Base-by-base conservation (phyloP, 2,113 vertebrate species). In the Arvicanthis niloticus region DNA sequence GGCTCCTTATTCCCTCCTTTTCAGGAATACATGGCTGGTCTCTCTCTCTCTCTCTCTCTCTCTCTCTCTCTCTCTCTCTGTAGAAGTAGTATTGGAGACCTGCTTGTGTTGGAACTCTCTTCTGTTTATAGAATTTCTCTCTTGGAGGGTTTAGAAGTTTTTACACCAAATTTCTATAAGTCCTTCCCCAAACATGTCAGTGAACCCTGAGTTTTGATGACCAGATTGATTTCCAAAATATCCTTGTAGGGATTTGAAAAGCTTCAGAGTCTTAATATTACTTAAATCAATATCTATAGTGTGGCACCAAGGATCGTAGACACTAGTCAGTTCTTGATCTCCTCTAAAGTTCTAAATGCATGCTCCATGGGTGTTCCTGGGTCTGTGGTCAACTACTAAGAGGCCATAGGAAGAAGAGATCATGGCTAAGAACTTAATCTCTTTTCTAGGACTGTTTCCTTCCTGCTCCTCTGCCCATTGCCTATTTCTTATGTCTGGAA, bases 301-400 rank as follows among this genome's bases (percentile, higher is more conserved):
- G 73, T 92, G 60, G 22, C 65, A 26, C n/a, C n/a, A 56, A 60
- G 34, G 60, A 62, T 75, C 40, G 45, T 85, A 48, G 73, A 42
- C 15, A 51, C 0, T 22, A 17, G 17, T 70, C 65, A 76, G 56
- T 60, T 78, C 56, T 42, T 56, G 24, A 88, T 2, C 42, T 17
- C 26, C n/a, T 72, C 84, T 37, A 78, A 51, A 68, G 11, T 53
- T 90, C 85, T 58, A 26, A 89, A 51, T 62, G 16, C 1, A 22
- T 0, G 3, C 7, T 5, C 24, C 0, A 0, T 29, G 67, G 84
- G 2, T 31, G 48, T 81, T 60, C 3, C 31, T 48, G 29, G 16
- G 17, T 62, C 19, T 26, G 31, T 0, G 10, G 37, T n/a, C 58
- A 34, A 22, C 48, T 21, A 29, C 24, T 70, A 81, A 88, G n/a